Base-by-base conservation (phyloP, 2,888 invertebrate species). In the Nomada ferruginata region DNA sequence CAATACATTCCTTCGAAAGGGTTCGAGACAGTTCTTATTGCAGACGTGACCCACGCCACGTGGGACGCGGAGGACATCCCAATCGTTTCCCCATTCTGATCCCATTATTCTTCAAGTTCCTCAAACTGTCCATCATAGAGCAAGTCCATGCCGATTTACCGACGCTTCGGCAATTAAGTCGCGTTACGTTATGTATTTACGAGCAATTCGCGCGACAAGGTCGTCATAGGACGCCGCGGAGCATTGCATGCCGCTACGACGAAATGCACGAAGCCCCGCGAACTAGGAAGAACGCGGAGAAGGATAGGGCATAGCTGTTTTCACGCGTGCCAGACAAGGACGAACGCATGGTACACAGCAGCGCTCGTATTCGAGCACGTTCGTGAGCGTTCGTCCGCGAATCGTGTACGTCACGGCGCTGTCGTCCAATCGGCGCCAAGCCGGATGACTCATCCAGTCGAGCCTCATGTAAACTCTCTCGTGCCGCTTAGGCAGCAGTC, bases 381-480 rank as follows among this genome's bases (percentile, higher is more conserved):
- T 89, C 84, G 87, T 84, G 29, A 55, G 82, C 55, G 70, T 71
- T 80, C 89, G 89, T 87, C 47, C 29, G 61, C 77, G 76, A 73
- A 60, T 84, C 84, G 82, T n/a, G 44, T 89, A 91, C 91, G 92
- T 92, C 91, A 91, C 81, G 68, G 57, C 36, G 47, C 26, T 42
- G 74, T 55, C 85, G 80, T 59, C 92, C 91, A 92, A 92, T 92
- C 79, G 77, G 66, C 76, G 71, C 9, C 63, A 36, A 50, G 71
- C 63, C 57, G 70, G 91, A 82, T 92, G 92, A 92, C 83, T 92
- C 92, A 92, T 79, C 86, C 83, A 81, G 87, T 85, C 87, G 85
- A 85, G 89, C 86, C 91, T 90, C 91, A 89, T 91, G 91, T 90
- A 90, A 91, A 91, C 89, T 90, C 89, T 91, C 90, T 89, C 88